Percentiles rank a stretch among this genome's conserved stretches.
phyloP scores from a whole-genome alignment of 2,113 vertebrate genomes.

The Dicerorhinus sumatrensis region DNA sequence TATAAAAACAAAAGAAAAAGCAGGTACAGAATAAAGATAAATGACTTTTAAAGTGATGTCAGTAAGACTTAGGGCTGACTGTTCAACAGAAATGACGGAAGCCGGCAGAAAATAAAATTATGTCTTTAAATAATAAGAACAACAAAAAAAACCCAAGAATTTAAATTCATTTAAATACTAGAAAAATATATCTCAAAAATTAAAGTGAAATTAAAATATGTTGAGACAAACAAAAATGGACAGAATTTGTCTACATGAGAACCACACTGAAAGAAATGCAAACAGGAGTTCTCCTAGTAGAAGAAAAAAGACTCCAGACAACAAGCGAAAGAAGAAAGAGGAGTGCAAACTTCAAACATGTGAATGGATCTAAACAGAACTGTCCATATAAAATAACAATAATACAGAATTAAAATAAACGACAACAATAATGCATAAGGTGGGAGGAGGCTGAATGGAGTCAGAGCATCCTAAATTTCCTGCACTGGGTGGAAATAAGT shows the following conservation, averaged over 20 bases:
- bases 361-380: not conserved
- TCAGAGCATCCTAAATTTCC: not conserved
- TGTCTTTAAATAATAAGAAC: not conserved
- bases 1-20: not conserved
- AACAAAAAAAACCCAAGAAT: not conserved
- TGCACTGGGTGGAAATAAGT: not conserved
- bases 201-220: not conserved
- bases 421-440: accelerated
- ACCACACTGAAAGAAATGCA: not conserved
- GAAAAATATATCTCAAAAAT: not conserved
- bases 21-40: not conserved
- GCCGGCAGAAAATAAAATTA: not conserved
- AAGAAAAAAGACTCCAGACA: not conserved
- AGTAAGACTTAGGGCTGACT: not conserved
- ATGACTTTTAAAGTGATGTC: not conserved
- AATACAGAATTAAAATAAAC: not conserved
- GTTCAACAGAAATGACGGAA: not conserved
- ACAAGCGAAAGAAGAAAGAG: not conserved
- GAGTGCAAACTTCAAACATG: no score
- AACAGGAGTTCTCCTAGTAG: not conserved
- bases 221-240: not conserved
- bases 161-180: not conserved
- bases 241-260: not conserved
- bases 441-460: not conserved
- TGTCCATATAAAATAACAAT: not conserved